phyloP scores from a whole-genome alignment of 1,140 invertebrate species.

The Halictus rubicundus region DNA sequence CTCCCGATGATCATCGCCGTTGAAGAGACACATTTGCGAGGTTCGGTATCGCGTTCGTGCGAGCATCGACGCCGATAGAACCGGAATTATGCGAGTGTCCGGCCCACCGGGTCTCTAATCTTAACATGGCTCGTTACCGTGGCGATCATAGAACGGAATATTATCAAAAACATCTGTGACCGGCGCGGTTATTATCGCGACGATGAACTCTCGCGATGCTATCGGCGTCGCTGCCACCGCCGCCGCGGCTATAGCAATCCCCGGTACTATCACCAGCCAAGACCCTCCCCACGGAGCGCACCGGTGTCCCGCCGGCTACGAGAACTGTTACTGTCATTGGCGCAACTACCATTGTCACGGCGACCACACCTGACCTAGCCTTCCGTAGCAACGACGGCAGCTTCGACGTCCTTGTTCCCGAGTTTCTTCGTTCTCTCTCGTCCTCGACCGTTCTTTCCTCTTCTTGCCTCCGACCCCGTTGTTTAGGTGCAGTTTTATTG shows the following conservation, averaged over 20 bases:
- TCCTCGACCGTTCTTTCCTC: no score
- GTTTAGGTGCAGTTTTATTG: slow-evolving; percentile 66
- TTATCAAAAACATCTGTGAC: slow-evolving; percentile 35
- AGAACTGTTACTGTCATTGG: slow-evolving; percentile 7
- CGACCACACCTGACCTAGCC: slow-evolving; percentile 45
- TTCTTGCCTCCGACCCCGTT: slow-evolving; percentile 23
- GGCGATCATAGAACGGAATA: background rate
- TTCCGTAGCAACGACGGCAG: slow-evolving; percentile 67
- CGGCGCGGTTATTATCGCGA: slow-evolving; percentile 7
- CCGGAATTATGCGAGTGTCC: background rate
- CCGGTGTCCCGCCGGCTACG: background rate
- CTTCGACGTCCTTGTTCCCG: slow-evolving; percentile 31
- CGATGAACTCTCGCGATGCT: background rate
- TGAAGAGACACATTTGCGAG: no score
- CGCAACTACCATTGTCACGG: slow-evolving; percentile 13
- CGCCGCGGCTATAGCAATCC: background rate
- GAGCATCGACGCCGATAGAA: background rate
- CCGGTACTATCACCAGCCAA: background rate
- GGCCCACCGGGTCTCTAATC: slow-evolving; percentile 23
- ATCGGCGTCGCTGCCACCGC: no score
- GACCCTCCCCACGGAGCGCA: background rate
- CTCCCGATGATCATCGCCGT: no score
- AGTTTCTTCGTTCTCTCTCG: no score
- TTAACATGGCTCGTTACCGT: slow-evolving; percentile 11
- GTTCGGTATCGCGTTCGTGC: no score